Conservation (phyloP, 2,797 vertebrate species). For the Crocodylus rhombifer region DNA sequence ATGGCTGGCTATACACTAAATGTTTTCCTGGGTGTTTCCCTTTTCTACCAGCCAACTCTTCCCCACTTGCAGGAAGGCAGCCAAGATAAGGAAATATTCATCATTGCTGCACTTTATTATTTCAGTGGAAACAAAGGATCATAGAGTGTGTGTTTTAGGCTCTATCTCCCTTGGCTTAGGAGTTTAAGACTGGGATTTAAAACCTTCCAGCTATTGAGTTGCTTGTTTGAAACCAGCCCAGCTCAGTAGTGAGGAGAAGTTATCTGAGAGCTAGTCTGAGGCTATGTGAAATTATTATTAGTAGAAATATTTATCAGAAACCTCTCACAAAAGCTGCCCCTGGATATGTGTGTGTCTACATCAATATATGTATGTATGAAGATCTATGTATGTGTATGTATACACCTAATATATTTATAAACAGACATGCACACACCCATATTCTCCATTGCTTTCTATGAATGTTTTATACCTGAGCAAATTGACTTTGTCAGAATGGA, state of each 20-base stretch:
- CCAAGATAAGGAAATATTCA: slow-evolving; percentile 79
- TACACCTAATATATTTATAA: not conserved
- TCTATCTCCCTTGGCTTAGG: not conserved
- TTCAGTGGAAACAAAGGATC: slow-evolving; percentile 78
- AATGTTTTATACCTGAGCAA: not conserved
- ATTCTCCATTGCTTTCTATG: not conserved
- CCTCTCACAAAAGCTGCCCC: rapidly evolving
- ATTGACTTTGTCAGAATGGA: not conserved
- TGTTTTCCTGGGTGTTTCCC: slow-evolving; percentile 75
- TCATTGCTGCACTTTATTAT: slow-evolving; percentile 74
- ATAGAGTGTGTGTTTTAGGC: not conserved
- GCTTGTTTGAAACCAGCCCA: not conserved
- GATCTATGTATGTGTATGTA: not conserved
- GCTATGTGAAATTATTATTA: rapidly evolving
- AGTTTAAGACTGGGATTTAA: not conserved
- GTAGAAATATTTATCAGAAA: rapidly evolving
- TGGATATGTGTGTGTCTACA: not conserved
- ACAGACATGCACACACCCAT: too few species aligned
- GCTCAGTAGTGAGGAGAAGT: not conserved
- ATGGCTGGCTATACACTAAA: slow-evolving; percentile 35
- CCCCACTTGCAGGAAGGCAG: slow-evolving; percentile 70
- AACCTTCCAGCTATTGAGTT: not conserved
- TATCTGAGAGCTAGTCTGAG: rapidly evolving
- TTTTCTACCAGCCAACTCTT: slow-evolving; percentile 71
- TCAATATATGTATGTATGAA: too few species aligned